Percentiles rank a stretch among this genome's conserved stretches.
Evolutionary conservation across 2,888 invertebrate genomes (phyloP).

Genomic region (Bedellia somnulentella): DNA sequence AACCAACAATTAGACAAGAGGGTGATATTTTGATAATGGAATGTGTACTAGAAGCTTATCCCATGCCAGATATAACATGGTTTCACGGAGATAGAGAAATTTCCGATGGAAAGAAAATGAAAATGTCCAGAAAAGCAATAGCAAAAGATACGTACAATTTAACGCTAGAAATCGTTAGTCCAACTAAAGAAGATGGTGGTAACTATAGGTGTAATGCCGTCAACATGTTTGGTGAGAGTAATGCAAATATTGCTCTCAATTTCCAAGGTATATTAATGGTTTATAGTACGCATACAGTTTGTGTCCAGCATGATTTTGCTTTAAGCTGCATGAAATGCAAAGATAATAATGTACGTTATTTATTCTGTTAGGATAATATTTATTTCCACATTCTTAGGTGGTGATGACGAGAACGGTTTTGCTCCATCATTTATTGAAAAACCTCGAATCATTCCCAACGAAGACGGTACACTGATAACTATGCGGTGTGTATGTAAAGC

Average conservation of each 20-base stretch:
- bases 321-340: slow-evolving; percentile 32
- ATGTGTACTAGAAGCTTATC: slow-evolving; percentile 93
- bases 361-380: not conserved
- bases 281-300: slow-evolving; percentile 8
- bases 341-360: too few relatives aligned
- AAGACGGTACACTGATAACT: slow-evolving; percentile 93
- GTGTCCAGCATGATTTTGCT: slow-evolving; percentile 34
- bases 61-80: slow-evolving; percentile 94
- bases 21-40: slow-evolving; percentile 94
- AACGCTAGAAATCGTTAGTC: slow-evolving; percentile 92
- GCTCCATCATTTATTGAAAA: slow-evolving; percentile 98
- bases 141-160: slow-evolving; percentile 90
- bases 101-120: slow-evolving; percentile 80
- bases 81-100: slow-evolving; percentile 88
- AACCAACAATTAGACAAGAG: slow-evolving; percentile 93
- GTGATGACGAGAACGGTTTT: slow-evolving; percentile 89
- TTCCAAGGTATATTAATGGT: slow-evolving; percentile 82
- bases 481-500: slow-evolving; percentile 97
- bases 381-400: slow-evolving; percentile 63
- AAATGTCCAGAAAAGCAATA: slow-evolving; percentile 86
- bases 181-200: slow-evolving; percentile 95
- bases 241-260: slow-evolving; percentile 99
- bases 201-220: slow-evolving; percentile 99
- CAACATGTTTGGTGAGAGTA: slow-evolving; percentile 98
- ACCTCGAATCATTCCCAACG: slow-evolving; percentile 98